Conservation (phyloP, 2,797 vertebrate species). For the Ciconia nigra region DNA sequence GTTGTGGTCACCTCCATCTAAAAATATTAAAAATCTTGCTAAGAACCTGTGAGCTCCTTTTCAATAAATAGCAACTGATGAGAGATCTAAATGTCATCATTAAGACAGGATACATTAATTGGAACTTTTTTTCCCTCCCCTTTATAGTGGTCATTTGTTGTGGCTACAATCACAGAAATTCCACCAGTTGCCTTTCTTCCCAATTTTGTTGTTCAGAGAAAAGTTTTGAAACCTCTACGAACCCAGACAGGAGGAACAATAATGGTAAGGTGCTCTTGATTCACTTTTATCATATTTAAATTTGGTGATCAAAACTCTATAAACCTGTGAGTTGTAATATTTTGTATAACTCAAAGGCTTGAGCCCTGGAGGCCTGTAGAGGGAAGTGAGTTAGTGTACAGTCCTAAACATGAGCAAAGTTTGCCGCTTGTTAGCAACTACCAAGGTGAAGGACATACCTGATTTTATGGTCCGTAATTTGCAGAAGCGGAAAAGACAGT, state of each 20-base stretch:
- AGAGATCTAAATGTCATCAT: not conserved
- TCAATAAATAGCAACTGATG: not conserved
- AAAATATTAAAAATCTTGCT: not conserved
- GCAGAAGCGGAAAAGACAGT: not conserved
- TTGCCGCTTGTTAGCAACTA: not conserved
- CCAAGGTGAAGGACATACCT: not conserved
- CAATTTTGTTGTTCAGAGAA: slow-evolving; percentile 93
- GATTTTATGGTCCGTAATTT: not conserved
- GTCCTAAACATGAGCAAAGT: not conserved
- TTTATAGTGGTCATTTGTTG: slow-evolving; percentile 90
- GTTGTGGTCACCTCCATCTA: not conserved
- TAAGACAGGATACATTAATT: not conserved
- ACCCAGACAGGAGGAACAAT: slow-evolving; percentile 96
- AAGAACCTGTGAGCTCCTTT: not conserved
- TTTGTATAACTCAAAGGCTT: not conserved
- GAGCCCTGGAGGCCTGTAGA: not conserved
- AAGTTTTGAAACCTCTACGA: slow-evolving; percentile 88
- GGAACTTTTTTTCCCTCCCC: not conserved
- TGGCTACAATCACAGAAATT: slow-evolving; percentile 95
- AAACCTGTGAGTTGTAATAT: not conserved
- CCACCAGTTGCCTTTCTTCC: slow-evolving; percentile 91
- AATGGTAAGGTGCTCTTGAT: slow-evolving; percentile 81
- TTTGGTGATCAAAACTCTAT: not conserved
- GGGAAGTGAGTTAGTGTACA: not conserved
- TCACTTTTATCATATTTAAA: not conserved